Percentiles rank a stretch among this genome's conserved stretches.
These are phyloP conservation scores for Epinephelus awoara DNA, from an alignment of 2,797 vertebrate genomes.

Conservation along the genomic window DNA sequence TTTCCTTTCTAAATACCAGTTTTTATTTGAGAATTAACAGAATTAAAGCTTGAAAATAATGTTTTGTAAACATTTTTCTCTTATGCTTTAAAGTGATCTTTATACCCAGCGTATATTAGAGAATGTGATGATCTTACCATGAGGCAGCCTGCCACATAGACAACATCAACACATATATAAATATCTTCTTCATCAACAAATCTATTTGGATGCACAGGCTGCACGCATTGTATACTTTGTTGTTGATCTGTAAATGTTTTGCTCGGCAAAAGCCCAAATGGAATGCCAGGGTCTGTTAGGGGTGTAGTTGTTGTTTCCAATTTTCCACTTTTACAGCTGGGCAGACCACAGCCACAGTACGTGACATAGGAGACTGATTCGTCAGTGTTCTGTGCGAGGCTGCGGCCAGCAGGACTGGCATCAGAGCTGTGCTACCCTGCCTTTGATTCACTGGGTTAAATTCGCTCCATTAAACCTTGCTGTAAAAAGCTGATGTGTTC, in stretches of 20 bases:
- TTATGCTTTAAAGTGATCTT: background rate
- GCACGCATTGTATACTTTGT: conserved; percentile 55
- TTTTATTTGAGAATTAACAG: background rate
- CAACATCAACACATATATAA: conserved; percentile 9
- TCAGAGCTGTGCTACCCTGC: conserved; percentile 43
- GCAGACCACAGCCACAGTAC: conserved; percentile 69
- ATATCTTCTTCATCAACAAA: conserved; percentile 29
- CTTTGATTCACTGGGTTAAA: conserved; percentile 69
- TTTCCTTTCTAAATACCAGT: background rate
- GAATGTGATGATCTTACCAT: background rate
- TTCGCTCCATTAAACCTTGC: conserved; percentile 63
- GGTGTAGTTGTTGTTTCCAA: conserved; percentile 81
- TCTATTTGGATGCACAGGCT: conserved; percentile 46
- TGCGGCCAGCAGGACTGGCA: conserved; percentile 52
- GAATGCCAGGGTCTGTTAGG: conserved; percentile 78
- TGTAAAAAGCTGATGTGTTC: conserved; percentile 72
- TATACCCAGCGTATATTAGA: background rate
- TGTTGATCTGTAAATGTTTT: conserved; percentile 76
- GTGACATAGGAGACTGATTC: conserved; percentile 71
- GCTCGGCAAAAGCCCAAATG: conserved; percentile 70
- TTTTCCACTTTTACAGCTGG: conserved; percentile 84
- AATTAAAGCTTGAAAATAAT: background rate
- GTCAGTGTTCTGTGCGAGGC: conserved; percentile 53
- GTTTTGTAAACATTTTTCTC: background rate
- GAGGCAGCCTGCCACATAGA: background rate